Conservation (phyloP, 2,113 vertebrate species). For the Pygoscelis antarcticus region DNA sequence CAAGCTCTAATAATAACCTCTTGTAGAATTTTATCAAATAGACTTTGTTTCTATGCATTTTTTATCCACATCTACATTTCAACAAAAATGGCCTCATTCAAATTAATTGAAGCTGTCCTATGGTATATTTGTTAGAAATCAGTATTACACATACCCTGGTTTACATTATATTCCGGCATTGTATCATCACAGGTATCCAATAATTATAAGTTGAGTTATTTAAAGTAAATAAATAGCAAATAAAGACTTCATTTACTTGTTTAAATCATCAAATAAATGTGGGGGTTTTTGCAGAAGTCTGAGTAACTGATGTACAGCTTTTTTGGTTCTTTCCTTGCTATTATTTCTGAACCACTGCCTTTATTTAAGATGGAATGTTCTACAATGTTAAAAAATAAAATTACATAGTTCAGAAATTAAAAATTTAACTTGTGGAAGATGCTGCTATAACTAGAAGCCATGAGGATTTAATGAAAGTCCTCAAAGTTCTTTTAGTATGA, state of each 20-base stretch:
- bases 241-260: neutral
- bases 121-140: neutral
- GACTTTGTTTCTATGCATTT: conserved; percentile 39
- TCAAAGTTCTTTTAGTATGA: neutral
- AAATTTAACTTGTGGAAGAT: conserved; percentile 14
- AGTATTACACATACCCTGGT: neutral
- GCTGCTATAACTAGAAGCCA: conserved; percentile 21
- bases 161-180: neutral
- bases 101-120: neutral
- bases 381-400: neutral
- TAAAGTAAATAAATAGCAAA: neutral
- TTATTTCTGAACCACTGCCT: neutral
- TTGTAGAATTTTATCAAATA: neutral
- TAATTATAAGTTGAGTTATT: neutral
- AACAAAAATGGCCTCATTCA: neutral
- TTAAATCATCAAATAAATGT: neutral
- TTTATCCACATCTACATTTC: conserved; percentile 19
- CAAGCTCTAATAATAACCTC: conserved; percentile 16
- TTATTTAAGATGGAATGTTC: neutral
- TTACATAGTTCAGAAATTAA: conserved; percentile 34
- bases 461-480: conserved; percentile 5
- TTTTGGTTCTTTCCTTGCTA: neutral
- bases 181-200: neutral
- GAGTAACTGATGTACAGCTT: neutral
- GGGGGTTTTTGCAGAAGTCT: neutral